Conservation (phyloP, 2,113 vertebrate species). For the Lota lota region DNA sequence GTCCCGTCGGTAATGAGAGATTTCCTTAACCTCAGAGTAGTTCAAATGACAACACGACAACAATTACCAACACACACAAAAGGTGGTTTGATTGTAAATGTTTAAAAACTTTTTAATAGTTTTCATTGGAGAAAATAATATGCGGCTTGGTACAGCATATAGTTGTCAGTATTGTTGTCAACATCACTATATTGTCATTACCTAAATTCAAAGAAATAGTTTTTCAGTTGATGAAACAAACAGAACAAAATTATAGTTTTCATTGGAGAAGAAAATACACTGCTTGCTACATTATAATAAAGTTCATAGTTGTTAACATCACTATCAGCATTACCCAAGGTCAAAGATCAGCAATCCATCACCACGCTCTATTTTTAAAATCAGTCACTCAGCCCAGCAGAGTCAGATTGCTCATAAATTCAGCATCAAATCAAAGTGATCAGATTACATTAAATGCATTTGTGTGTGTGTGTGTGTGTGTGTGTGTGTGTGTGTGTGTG, state of each 20-base stretch:
- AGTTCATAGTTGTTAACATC: conserved; percentile 24
- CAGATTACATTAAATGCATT: conserved; percentile 92
- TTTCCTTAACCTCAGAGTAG: too few species aligned
- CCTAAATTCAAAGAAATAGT: too few species aligned
- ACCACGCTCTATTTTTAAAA: conserved; percentile 80
- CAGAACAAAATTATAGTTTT: background rate
- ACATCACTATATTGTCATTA: too few species aligned
- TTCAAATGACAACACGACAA: too few species aligned
- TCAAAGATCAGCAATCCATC: conserved; percentile 56
- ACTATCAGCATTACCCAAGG: conserved; percentile 33
- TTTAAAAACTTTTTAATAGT: too few species aligned
- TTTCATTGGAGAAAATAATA: too few species aligned
- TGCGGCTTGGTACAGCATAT: too few species aligned
- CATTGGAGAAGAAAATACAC: background rate
- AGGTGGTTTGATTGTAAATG: too few species aligned
- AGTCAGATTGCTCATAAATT: conserved; percentile 83
- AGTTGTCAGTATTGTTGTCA: too few species aligned
- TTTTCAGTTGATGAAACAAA: background rate
- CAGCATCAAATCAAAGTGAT: conserved; percentile 84
- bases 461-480: conserved; percentile 62
- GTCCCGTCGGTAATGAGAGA: conserved; percentile 14
- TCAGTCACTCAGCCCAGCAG: conserved; percentile 74
- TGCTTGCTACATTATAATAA: background rate
- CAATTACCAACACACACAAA: too few species aligned
- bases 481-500: too few species aligned